These are phyloP conservation scores for Heliothis subflexa DNA, from an alignment of 1,140 invertebrate genomes.

Conservation along the genomic window DNA sequence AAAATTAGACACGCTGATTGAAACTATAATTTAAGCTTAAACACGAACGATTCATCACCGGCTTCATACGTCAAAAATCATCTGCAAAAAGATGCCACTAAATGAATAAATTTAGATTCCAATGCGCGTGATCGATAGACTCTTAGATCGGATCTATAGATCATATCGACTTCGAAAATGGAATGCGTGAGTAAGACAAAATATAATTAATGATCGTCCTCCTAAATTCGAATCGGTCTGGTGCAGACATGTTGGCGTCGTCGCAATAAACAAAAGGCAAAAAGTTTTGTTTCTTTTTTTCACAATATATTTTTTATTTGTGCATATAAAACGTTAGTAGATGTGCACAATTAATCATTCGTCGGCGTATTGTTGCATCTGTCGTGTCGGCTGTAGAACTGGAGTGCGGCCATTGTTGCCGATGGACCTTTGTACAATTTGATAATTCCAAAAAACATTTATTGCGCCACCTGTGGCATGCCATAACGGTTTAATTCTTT, in stretches of 20 bases:
- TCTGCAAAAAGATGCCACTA: slow-evolving; percentile 82
- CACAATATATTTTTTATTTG: slow-evolving; percentile 66
- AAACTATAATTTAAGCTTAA: slow-evolving; percentile 59
- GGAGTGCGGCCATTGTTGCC: slow-evolving; percentile 71
- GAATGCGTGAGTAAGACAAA: slow-evolving; percentile 86
- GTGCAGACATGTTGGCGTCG: slow-evolving; percentile 85
- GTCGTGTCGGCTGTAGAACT: slow-evolving; percentile 73
- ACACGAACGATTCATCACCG: slow-evolving; percentile 65
- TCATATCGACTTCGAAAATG: slow-evolving; percentile 84
- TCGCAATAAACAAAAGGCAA: slow-evolving; percentile 83
- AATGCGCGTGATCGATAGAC: slow-evolving; percentile 83
- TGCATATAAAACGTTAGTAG: slow-evolving; percentile 78
- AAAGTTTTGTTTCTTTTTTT: slow-evolving; percentile 78
- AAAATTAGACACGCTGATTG: slow-evolving; percentile 60
- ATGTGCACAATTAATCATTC: slow-evolving; percentile 81
- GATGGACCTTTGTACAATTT: slow-evolving; percentile 69
- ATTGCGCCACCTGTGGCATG: slow-evolving; percentile 77
- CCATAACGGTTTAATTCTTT: slow-evolving; percentile 68
- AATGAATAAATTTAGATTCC: slow-evolving; percentile 85
- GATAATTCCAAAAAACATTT: slow-evolving; percentile 67
- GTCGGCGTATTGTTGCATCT: slow-evolving; percentile 79
- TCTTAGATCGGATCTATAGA: slow-evolving; percentile 84
- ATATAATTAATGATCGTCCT: slow-evolving; percentile 85
- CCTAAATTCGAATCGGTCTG: slow-evolving; percentile 83
- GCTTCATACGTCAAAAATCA: slow-evolving; percentile 66